phyloP scores from a whole-genome alignment of 2,888 invertebrate species.

The Adineta ricciae region DNA sequence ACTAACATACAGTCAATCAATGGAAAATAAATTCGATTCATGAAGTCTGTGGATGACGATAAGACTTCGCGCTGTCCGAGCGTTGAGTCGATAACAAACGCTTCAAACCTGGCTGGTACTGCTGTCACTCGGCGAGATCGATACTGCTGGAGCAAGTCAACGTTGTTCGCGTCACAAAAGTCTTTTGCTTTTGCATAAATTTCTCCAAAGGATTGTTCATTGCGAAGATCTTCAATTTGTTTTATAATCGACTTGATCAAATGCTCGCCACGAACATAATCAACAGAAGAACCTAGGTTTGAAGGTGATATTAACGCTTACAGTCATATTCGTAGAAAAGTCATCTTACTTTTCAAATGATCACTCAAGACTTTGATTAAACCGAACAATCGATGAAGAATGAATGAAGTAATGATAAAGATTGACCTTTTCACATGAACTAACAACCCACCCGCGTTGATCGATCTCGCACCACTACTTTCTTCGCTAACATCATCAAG shows the following conservation, averaged over 20 bases:
- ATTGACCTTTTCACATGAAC: background rate
- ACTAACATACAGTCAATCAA: background rate
- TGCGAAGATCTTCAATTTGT: background rate
- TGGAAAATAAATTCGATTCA: background rate
- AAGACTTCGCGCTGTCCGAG: background rate
- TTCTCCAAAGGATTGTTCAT: background rate
- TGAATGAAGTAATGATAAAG: background rate
- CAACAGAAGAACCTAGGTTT: background rate
- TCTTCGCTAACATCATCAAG: background rate
- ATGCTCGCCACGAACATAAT: background rate
- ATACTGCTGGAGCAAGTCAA: background rate
- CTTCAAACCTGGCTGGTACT: background rate
- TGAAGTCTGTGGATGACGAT: background rate
- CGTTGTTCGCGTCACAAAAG: background rate
- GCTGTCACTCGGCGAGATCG: background rate
- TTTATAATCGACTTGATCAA: background rate
- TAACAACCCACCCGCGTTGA: background rate
- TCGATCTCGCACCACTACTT: background rate
- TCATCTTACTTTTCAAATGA: slow-evolving; percentile 1
- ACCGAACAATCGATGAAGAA: background rate
- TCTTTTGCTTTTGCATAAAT: background rate
- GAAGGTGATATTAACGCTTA: background rate
- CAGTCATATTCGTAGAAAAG: background rate
- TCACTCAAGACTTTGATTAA: background rate
- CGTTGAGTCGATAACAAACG: background rate